Percentiles rank a stretch among this genome's conserved stretches.
Conservation (phyloP, 2,797 vertebrate genomes). For the Pangasius mekongensis region DNA sequence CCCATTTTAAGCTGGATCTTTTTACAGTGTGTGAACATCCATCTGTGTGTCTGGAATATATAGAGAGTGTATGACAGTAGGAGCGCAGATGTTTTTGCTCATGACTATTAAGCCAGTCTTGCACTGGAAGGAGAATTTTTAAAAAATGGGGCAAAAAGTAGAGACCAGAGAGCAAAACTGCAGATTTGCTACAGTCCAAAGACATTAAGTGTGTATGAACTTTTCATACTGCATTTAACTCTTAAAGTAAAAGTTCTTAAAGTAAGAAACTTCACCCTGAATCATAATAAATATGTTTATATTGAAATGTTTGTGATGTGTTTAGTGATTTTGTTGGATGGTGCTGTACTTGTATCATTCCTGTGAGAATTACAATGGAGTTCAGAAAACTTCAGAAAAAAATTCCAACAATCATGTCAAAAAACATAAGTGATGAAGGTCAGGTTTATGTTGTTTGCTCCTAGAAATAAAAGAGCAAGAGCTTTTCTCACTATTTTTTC, state of each 20-base stretch:
- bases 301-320: too few relatives aligned
- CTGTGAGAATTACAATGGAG: not conserved
- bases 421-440: not conserved
- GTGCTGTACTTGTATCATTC: not conserved
- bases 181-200: not conserved
- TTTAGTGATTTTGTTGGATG: not conserved
- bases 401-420: not conserved
- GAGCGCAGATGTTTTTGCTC: constrained; percentile 20
- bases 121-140: not conserved
- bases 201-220: not conserved
- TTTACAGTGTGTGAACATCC: not conserved
- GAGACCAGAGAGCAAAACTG: not conserved
- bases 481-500: not conserved
- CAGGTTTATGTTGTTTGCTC: not conserved
- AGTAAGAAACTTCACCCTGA: not conserved
- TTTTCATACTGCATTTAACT: not conserved
- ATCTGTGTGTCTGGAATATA: not conserved
- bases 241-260: not conserved
- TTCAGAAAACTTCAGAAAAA: not conserved
- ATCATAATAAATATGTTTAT: not conserved
- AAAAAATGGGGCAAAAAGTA: not conserved
- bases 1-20: constrained; percentile 4
- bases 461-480: not conserved
- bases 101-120: not conserved
- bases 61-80: constrained; percentile 4